Evolutionary conservation across 2,797 vertebrate genomes (phyloP).

Genomic region (Todus mexicanus): DNA sequence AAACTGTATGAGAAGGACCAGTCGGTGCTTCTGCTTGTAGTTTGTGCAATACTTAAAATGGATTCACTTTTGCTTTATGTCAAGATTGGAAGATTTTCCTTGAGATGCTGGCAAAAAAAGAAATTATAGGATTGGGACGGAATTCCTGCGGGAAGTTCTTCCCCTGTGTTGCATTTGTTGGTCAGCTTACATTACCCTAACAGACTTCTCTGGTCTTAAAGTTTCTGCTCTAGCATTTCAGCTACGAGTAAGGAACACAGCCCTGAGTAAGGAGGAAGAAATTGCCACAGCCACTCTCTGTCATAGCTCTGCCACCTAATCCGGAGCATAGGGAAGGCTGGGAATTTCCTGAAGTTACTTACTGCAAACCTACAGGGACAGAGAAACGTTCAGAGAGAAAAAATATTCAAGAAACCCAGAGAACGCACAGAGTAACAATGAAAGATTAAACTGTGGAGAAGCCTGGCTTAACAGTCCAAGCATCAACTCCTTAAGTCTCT

Average conservation of each 20-base stretch:
- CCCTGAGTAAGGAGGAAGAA: background rate
- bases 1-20: background rate
- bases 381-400: background rate
- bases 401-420: background rate
- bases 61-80: background rate
- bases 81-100: background rate
- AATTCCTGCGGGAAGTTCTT: background rate
- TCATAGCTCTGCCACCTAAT: background rate
- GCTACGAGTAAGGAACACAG: background rate
- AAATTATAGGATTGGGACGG: background rate
- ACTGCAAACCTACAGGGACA: background rate
- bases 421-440: background rate
- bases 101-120: background rate
- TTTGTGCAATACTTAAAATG: background rate
- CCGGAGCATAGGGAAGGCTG: background rate
- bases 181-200: background rate
- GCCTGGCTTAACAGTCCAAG: background rate
- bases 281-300: background rate
- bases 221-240: background rate
- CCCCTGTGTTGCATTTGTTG: background rate
- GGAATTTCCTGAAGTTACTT: background rate
- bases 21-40: background rate
- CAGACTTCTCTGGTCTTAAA: background rate
- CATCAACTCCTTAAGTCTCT: background rate
- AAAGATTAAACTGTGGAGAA: background rate